Percentiles rank a stretch among this genome's conserved stretches.
Evolutionary conservation across 2,797 vertebrate genomes (phyloP).

Genomic region (Anisognathus igniventris): DNA sequence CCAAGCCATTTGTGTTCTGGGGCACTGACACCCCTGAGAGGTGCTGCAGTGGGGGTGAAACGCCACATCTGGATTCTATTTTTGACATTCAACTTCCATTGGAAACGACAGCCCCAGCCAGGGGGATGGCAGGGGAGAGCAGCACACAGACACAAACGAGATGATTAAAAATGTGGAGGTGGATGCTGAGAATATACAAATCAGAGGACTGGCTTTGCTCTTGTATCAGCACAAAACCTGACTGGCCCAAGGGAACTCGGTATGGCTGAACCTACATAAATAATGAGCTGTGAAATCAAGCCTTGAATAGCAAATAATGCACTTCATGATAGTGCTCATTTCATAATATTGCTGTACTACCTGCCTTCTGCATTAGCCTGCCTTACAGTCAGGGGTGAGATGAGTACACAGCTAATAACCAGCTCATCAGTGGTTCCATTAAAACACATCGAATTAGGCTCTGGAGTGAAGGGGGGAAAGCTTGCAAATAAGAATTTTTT

Average conservation of each 20-base stretch:
- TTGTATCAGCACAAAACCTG: not conserved
- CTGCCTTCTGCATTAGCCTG: not conserved
- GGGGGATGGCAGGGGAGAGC: not conserved
- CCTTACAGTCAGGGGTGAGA: not conserved
- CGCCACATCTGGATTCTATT: not conserved
- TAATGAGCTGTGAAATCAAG: constrained; percentile 8
- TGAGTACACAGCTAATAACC: not conserved
- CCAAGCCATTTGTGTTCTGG: not conserved
- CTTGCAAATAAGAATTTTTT: not conserved
- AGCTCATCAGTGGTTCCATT: not conserved
- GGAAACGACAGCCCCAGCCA: not conserved
- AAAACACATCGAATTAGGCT: not conserved
- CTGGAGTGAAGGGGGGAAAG: not conserved
- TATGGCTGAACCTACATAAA: not conserved
- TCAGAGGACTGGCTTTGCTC: not conserved
- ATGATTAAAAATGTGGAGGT: not conserved
- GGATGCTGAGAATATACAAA: not conserved
- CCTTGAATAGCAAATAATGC: not conserved
- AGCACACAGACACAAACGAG: not conserved
- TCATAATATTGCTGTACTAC: not conserved
- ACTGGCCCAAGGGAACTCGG: not conserved
- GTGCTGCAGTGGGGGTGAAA: not conserved
- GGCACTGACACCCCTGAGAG: not conserved
- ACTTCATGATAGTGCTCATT: not conserved
- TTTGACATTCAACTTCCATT: not conserved